Evolutionary conservation across 2,113 vertebrate species (phyloP), one percentile per base, ranked within the genome.

Genomic region (Corvus moneduloides): DNA sequence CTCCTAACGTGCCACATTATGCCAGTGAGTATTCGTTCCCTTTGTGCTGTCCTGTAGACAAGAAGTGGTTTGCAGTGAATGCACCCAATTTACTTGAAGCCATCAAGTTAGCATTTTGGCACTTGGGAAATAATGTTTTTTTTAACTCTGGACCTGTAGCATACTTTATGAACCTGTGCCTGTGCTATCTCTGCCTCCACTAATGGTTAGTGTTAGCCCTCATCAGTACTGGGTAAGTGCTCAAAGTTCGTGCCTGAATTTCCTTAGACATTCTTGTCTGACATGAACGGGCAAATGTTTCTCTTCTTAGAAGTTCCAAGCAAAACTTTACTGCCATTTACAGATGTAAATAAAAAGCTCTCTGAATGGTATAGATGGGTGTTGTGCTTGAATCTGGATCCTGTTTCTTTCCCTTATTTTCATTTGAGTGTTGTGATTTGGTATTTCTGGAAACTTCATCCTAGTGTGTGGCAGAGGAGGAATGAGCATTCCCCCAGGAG

Each of bases 1-100:
- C 99, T 56, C 99, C 99, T 79, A 99, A 99, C 2, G 99, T 99
- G 84, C 99, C 99, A 61, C 99, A 99, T 90, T 99, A 99, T 92
- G 98, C 99, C 96, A 99, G 99, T 99, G 96, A 98, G 99, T 98
- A 97, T 93, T 84, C 7, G 41, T 87, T 89, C 52, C 2, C 28
- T 56, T 59, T 26, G 67, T 44, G 22, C 35, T 81, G 28, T 59
- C 41, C 83, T 41, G 9, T 33, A 54, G 51, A 32, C 26, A 48
- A 30, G 41, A 52, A 56, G 18, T 63, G 52, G 46, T 75, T 80
- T 84, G 63, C 19, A 48, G 7, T 43, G 39, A 86, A 33, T 24
- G 46, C 27, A 30, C 30, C 10, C 16, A 19, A 16, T 62, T 30
- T 71, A 33, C 43, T 74, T n/a, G 32, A 76, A 37, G 37, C 28